Evolutionary conservation across 2,113 vertebrate species (phyloP), one percentile per base, ranked within the genome.

Genomic region (Hyla sarda): DNA sequence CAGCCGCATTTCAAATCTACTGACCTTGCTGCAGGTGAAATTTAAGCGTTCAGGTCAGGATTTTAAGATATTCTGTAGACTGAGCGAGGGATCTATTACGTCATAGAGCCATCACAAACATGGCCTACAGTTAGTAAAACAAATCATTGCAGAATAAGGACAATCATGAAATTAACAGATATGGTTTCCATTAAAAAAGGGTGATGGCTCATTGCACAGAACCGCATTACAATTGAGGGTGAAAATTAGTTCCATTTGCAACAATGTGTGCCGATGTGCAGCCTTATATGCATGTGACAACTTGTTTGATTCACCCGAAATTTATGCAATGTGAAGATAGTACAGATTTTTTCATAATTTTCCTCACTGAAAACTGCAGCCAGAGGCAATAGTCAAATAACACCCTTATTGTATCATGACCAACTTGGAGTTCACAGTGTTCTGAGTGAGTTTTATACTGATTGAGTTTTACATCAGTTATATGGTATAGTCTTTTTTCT

Each of bases 381-480:
- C 50, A 80, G 34, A 80, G 77, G 77, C 77, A 80, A 21, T n/a
- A 41, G 77, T 80, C 37, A 28, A 28, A 83, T 60, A 74, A 60
- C 82, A 60, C 54, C 48, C 69, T 74, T 60, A 73, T 74, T 74
- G 58, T 83, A 83, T 58, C 52, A 83, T 41, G 34, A 56, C 69
- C 34, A n/a, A 74, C 19, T 54, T 47, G 32, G 74, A 60, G 50
- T 56, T 83, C 69, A 73, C 50, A 83, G 48, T 14, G 82, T 16
- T 74, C 50, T 23, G 23, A 56, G 37, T 58, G 50, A 83, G 71
- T 83, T 83, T n/a, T n/a, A n/a, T n/a, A n/a, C 50, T 23, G 23
- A 56, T n/a, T 58, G 50, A 83, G 71, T 83, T 83, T 83, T 83
- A 83, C 73, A 83, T 73, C 50, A 28, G 71, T 48, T 83, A 32